These are phyloP conservation scores for Pseudolycoriella hygida DNA, from an alignment of 2,888 invertebrate species.

Conservation along the genomic window DNA sequence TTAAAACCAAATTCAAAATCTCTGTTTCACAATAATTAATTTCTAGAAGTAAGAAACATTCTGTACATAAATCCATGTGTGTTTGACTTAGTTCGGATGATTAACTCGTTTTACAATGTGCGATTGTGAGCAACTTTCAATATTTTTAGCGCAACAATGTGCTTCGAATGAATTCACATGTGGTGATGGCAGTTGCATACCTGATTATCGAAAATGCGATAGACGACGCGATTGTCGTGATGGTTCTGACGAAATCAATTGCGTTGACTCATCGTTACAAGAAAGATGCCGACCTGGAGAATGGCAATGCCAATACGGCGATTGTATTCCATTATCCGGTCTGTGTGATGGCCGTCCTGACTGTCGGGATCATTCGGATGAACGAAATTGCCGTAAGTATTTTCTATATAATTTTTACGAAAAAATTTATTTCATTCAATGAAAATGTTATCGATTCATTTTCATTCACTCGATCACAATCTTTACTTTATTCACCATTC, in stretches of 20 bases:
- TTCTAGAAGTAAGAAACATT: too few species aligned
- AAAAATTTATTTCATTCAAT: too few species aligned
- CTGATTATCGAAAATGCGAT: conserved; percentile 42
- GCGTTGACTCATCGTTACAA: too few species aligned
- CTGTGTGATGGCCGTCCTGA: conserved; percentile 50
- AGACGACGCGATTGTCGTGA: conserved; percentile 43
- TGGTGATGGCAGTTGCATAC: conserved; percentile 47
- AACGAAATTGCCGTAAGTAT: conserved; percentile 40
- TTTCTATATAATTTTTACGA: neutral
- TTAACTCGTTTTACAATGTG: too few species aligned
- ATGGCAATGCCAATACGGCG: conserved; percentile 58
- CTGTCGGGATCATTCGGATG: conserved; percentile 56
- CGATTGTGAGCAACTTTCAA: too few species aligned
- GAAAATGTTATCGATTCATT: too few species aligned
- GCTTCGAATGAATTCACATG: conserved; percentile 47
- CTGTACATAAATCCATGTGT: too few species aligned
- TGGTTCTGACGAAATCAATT: conserved; percentile 40
- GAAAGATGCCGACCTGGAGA: conserved; percentile 24
- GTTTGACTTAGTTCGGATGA: too few species aligned
- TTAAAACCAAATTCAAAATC: too few species aligned
- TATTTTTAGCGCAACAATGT: conserved; percentile 27
- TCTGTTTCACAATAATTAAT: too few species aligned
- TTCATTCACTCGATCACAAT: too few species aligned
- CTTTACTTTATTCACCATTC: too few species aligned
- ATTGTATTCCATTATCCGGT: conserved; percentile 39